phyloP scores from a whole-genome alignment of 2,113 vertebrate species.

The Paracanthobrama guichenoti region DNA sequence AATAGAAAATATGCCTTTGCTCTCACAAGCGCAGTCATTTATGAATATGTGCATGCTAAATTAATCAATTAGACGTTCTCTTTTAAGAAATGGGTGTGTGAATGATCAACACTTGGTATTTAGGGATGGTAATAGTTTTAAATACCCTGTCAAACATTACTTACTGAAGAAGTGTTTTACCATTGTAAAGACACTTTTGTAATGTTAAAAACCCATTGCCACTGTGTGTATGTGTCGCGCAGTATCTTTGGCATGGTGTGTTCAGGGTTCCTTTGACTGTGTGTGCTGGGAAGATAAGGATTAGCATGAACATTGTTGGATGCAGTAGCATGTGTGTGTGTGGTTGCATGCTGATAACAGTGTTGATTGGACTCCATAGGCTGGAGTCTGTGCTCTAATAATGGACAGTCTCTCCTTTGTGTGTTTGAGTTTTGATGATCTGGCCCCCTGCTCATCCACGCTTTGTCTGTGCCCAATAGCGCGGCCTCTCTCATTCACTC shows the following conservation, averaged over 20 bases:
- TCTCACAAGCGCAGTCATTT: slow-evolving; percentile 52
- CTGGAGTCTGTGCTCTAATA: slow-evolving; percentile 54
- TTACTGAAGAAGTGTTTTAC: slow-evolving; percentile 16
- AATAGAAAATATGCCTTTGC: slow-evolving; percentile 53
- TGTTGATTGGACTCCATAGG: slow-evolving; percentile 43
- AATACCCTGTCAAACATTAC: not conserved
- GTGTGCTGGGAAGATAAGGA: slow-evolving; percentile 76
- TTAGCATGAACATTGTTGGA: slow-evolving; percentile 65
- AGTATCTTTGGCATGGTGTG: slow-evolving; percentile 68
- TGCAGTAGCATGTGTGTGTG: slow-evolving; percentile 42
- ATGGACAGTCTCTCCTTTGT: slow-evolving; percentile 65
- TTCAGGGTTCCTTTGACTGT: slow-evolving; percentile 69
- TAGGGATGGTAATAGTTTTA: slow-evolving; percentile 10
- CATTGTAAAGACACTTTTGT: slow-evolving; percentile 6
- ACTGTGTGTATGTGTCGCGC: slow-evolving; percentile 33
- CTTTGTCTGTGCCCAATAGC: slow-evolving; percentile 55
- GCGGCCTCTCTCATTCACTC: slow-evolving; percentile 48
- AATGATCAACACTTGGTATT: slow-evolving; percentile 46
- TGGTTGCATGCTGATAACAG: slow-evolving; percentile 56
- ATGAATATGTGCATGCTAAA: slow-evolving; percentile 67
- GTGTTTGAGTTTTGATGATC: slow-evolving; percentile 47
- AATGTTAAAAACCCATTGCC: slow-evolving; percentile 5
- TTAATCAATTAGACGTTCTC: slow-evolving; percentile 64
- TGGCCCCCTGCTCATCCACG: slow-evolving; percentile 44
- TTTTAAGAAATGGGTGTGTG: slow-evolving; percentile 60